Evolutionary conservation across 2,113 vertebrate genomes (phyloP).

Genomic region (Calonectris borealis): DNA sequence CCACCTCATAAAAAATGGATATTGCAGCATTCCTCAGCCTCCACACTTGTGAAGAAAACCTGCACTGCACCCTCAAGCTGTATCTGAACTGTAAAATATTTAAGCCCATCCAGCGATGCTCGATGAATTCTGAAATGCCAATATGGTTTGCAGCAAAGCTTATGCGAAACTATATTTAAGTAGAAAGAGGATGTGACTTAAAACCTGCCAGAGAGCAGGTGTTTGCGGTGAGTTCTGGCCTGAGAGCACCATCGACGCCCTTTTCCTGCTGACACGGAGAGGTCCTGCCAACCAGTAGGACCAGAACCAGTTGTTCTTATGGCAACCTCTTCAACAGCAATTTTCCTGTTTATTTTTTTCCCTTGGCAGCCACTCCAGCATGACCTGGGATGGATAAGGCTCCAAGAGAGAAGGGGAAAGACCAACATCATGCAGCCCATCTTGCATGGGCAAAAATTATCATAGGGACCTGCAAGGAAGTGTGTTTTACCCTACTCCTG

Average conservation of each 20-base stretch:
- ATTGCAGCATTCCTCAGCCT: background rate
- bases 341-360: fast-evolving
- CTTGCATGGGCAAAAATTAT: fast-evolving
- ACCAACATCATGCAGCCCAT: background rate
- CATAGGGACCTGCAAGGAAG: fast-evolving
- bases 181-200: background rate
- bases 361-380: background rate
- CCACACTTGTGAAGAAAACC: background rate
- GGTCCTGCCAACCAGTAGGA: background rate
- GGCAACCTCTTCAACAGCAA: background rate
- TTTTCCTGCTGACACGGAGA: fast-evolving
- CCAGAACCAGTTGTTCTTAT: fast-evolving
- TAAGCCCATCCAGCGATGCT: background rate
- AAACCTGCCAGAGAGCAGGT: background rate
- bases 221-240: background rate
- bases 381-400: background rate
- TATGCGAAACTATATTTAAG: fast-evolving
- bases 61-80: background rate
- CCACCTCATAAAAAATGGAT: background rate
- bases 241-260: fast-evolving
- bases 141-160: background rate
- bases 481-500: fast-evolving
- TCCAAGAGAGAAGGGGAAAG: background rate
- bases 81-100: background rate
- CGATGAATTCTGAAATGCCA: background rate